Evolutionary conservation across 2,797 vertebrate species (phyloP).

Genomic region (Urophycis tenuis): DNA sequence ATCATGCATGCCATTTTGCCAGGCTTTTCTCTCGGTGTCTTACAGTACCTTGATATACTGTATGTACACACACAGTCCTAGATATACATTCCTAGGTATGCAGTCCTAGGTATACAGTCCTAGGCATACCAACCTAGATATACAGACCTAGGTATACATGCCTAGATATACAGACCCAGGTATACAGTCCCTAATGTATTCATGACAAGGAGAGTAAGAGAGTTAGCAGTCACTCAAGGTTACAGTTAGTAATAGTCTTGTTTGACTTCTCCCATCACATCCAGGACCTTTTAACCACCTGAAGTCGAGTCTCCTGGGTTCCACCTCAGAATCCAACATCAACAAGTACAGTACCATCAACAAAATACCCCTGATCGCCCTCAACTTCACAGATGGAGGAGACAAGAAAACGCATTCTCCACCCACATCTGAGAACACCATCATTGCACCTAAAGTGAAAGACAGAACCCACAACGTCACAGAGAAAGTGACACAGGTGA

Average conservation of each 20-base stretch:
- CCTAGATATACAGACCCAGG: no score
- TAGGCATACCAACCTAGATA: no score
- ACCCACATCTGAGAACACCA: conserved; percentile 90
- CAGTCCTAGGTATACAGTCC: no score
- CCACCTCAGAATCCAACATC: conserved; percentile 97
- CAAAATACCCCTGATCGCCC: conserved; percentile 95
- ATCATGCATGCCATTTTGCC: no score
- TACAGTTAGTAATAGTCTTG: neutral
- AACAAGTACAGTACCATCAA: conserved; percentile 99
- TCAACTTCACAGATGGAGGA: conserved; percentile 90
- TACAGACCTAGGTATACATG: no score
- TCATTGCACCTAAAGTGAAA: conserved; percentile 98
- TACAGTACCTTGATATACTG: no score
- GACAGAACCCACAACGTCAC: conserved; percentile 98
- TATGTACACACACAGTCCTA: no score
- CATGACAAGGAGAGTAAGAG: neutral
- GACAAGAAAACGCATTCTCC: conserved; percentile 93
- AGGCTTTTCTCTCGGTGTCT: no score
- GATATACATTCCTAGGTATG: no score
- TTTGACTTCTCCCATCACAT: conserved; percentile 16
- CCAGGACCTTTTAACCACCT: conserved; percentile 94
- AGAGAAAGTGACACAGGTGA: conserved; percentile 98
- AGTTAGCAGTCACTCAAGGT: neutral
- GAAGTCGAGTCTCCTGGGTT: conserved; percentile 94
- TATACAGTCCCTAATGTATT: no score